Evolutionary conservation across 92 coral and sea anemone genomes (phyloP).

Genomic region (Palythoa caribaeorum): DNA sequence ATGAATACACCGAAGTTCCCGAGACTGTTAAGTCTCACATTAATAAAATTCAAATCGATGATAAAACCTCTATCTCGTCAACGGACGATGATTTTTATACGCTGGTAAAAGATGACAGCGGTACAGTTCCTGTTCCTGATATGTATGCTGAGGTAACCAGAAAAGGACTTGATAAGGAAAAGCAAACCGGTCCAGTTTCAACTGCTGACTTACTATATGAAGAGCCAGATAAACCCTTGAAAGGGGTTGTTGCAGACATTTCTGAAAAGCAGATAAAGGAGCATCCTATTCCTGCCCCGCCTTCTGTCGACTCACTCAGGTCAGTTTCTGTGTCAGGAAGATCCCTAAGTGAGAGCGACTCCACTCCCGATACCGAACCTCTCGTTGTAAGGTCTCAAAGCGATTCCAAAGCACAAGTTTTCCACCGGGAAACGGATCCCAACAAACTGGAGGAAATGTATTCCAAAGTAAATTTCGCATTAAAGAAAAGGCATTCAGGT

Average conservation of each 20-base stretch:
- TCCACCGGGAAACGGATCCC: slow-evolving; percentile 41
- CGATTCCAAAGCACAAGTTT: neutral
- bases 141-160: slow-evolving; percentile 29
- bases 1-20: slow-evolving; percentile 2
- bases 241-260: too few relatives aligned
- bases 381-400: neutral
- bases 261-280: neutral
- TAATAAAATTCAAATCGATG: neutral
- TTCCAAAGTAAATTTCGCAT: slow-evolving; percentile 14
- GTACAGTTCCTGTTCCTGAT: neutral
- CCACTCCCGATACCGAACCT: neutral
- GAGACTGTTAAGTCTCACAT: neutral
- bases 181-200: neutral
- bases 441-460: slow-evolving; percentile 35
- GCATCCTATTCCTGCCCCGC: slow-evolving; percentile 10
- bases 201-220: neutral
- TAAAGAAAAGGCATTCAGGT: slow-evolving; percentile 11
- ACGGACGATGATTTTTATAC: slow-evolving; percentile 8
- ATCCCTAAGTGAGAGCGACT: neutral
- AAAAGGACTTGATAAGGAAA: neutral
- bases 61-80: neutral
- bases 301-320: slow-evolving; percentile 9
- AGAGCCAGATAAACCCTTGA: slow-evolving; percentile 5
- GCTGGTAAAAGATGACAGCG: slow-evolving; percentile 6
- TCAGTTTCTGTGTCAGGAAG: slow-evolving; percentile 28